These are phyloP conservation scores for Octodon degus DNA, from an alignment of 2,113 vertebrate genomes.

Conservation along the genomic window DNA sequence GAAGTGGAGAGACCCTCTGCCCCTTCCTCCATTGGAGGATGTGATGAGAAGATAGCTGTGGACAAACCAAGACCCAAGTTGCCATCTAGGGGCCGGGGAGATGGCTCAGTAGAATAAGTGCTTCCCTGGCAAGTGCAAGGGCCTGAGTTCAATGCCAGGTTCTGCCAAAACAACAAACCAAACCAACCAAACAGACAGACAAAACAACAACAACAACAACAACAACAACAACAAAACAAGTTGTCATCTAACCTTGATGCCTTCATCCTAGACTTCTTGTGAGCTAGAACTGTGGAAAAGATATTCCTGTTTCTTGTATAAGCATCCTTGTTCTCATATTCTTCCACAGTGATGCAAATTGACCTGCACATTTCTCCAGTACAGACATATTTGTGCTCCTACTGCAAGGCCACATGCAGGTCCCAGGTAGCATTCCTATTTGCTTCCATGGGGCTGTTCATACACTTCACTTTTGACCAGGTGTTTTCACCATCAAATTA, in stretches of 20 bases:
- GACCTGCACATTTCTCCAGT: fast-evolving
- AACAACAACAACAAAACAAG: too few relatives aligned
- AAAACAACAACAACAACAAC: too few relatives aligned
- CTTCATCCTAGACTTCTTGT: background rate
- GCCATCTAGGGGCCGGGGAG: too few relatives aligned
- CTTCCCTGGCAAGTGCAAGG: too few relatives aligned
- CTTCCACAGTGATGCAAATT: background rate
- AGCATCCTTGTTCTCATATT: background rate
- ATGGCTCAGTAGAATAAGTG: too few relatives aligned
- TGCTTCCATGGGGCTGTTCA: background rate
- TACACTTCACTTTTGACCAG: background rate
- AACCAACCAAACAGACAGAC: too few relatives aligned
- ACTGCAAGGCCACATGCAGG: background rate
- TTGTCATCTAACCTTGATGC: background rate
- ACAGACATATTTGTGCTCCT: background rate
- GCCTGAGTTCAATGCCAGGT: too few relatives aligned
- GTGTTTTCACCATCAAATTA: background rate
- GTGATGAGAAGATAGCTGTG: background rate
- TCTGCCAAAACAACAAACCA: too few relatives aligned
- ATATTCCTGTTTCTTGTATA: background rate
- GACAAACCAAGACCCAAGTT: background rate
- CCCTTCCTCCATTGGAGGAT: background rate
- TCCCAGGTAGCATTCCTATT: background rate
- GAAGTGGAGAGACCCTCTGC: background rate
- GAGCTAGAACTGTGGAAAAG: background rate